Evolutionary conservation across 2,888 invertebrate genomes (phyloP).

Genomic region (Yponomeuta cagnagella): DNA sequence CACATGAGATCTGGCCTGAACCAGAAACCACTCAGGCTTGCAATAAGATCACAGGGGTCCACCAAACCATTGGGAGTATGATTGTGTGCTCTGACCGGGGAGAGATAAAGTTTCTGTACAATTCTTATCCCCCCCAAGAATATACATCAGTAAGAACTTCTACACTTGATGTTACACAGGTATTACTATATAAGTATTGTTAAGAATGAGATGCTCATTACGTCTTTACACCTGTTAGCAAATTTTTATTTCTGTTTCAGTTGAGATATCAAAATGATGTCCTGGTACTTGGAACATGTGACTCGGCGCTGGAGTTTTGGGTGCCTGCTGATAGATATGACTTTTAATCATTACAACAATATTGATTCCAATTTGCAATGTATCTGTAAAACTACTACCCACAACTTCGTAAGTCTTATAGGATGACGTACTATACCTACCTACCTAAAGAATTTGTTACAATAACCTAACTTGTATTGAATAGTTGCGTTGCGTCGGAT

Average conservation of each 20-base stretch:
- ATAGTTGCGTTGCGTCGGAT: too few relatives aligned
- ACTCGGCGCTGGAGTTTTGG: slow-evolving; percentile 70
- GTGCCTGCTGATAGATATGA: slow-evolving; percentile 46
- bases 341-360: background rate
- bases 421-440: too few relatives aligned
- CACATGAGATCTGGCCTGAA: slow-evolving; percentile 57
- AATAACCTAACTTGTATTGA: too few relatives aligned
- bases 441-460: too few relatives aligned
- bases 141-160: slow-evolving; percentile 48
- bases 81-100: slow-evolving; percentile 65
- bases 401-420: too few relatives aligned
- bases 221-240: too few relatives aligned
- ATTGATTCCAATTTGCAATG: background rate
- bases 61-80: slow-evolving; percentile 55
- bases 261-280: slow-evolving; percentile 62
- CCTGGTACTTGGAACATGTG: slow-evolving; percentile 68
- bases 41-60: slow-evolving; percentile 59
- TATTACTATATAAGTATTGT: slow-evolving; percentile 22
- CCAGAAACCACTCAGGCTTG: slow-evolving; percentile 47
- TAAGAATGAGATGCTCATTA: background rate
- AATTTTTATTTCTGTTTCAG: slow-evolving; percentile 41
- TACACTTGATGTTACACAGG: slow-evolving; percentile 64
- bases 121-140: slow-evolving; percentile 57
- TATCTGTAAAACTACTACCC: too few relatives aligned
- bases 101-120: slow-evolving; percentile 64